Evolutionary conservation across 2,113 vertebrate species (phyloP), one percentile per base, ranked within the genome.

Genomic region (Sinocyclocheilus rhinocerous): DNA sequence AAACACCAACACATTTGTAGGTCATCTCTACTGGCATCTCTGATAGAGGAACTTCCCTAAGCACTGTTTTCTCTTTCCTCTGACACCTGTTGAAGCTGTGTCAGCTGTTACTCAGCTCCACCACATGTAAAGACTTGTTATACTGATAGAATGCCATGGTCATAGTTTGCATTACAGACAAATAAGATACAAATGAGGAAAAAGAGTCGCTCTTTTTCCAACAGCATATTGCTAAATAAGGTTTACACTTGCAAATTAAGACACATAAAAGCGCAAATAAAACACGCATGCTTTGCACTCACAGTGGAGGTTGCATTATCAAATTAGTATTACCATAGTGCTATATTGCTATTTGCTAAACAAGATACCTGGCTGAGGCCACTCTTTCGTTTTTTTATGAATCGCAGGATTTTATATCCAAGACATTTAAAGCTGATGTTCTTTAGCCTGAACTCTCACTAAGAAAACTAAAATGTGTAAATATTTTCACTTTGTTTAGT

Each of bases 131-230:
- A 75, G 77, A 84, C 69, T 75, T 39, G 82, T 59, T 82, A 57
- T 22, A 90, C 29, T 45, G 36, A 80, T 4, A 39, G 18, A 18
- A 70, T 33, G 2, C 20, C 48, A 89, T 55, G 45, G 22, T 18
- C 63, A 75, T 20, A 69, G 67, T 90, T 90, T 91, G 70, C 83
- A 89, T 88, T n/a, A 81, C 84, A 85, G 70, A 87, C 81, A 92
- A 93, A 93, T 69, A 76, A 88, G 81, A 92, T 91, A 89, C 89
- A 93, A 92, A 93, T 82, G 15, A 70, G 26, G 16, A 26, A 16
- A 18, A 15, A 48, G 2, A 16, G 70, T 36, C 6, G 26, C 76
- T 20, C 52, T 26, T 20, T n/a, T 26, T 24, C n/a, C 29, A 24
- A 76, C 57, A 24, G 0, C 26, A 76, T n/a, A 48, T 12, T 76